Evolutionary conservation across 2,888 invertebrate species (phyloP).

Genomic region (Xanthostigma xanthostigma): DNA sequence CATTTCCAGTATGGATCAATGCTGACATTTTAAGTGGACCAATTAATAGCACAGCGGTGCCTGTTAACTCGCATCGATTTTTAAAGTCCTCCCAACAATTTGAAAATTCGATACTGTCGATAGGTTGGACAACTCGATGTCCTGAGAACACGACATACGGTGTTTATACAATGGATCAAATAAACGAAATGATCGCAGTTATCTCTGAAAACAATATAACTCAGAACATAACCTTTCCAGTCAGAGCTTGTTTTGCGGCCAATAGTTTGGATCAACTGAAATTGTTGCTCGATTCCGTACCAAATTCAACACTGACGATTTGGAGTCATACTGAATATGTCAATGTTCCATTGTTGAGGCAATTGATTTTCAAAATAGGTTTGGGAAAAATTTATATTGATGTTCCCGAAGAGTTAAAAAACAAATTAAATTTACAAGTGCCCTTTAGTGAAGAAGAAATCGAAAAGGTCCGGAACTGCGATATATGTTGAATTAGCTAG

Average conservation of each 20-base stretch:
- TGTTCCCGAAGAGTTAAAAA: slow-evolving; percentile 48
- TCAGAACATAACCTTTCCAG: slow-evolving; percentile 69
- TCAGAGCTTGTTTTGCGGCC: slow-evolving; percentile 53
- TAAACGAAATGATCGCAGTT: slow-evolving; percentile 48
- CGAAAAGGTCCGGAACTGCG: no score
- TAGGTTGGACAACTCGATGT: slow-evolving; percentile 74
- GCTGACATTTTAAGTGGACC: slow-evolving; percentile 76
- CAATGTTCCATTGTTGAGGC: slow-evolving; percentile 44
- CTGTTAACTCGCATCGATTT: slow-evolving; percentile 51
- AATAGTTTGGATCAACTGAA: slow-evolving; percentile 47
- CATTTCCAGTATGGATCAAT: slow-evolving; percentile 71
- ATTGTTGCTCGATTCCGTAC: slow-evolving; percentile 37
- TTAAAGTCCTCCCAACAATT: slow-evolving; percentile 41
- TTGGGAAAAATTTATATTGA: slow-evolving; percentile 59
- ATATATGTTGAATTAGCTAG: no score
- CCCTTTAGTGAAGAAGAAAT: no score
- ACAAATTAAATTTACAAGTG: slow-evolving; percentile 29
- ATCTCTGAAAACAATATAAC: slow-evolving; percentile 37
- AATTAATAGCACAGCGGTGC: slow-evolving; percentile 37
- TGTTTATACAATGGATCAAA: slow-evolving; percentile 44
- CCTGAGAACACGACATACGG: slow-evolving; percentile 34
- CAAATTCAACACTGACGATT: slow-evolving; percentile 56
- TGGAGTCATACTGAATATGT: slow-evolving; percentile 62
- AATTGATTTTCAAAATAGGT: slow-evolving; percentile 51
- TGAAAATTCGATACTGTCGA: slow-evolving; percentile 51